Percentiles rank a stretch among this genome's conserved stretches.
Conservation (phyloP, 2,888 invertebrate genomes). For the Micropterix aruncella region DNA sequence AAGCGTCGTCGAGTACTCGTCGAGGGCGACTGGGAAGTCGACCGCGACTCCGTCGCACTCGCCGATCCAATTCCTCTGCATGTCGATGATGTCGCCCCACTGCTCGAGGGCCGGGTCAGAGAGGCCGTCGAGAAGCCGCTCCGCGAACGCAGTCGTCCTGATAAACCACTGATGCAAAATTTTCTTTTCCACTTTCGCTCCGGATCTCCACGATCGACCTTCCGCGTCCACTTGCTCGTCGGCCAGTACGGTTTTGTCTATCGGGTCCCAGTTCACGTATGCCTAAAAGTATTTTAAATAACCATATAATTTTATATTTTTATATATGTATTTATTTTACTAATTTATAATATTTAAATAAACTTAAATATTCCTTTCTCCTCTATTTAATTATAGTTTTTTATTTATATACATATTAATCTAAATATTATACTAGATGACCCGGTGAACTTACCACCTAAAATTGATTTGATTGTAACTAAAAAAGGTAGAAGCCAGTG, state of each 20-base stretch:
- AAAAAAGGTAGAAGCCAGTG: too few species aligned
- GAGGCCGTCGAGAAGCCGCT: constrained; percentile 56
- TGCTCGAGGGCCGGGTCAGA: constrained; percentile 52
- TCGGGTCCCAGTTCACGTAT: constrained; percentile 95
- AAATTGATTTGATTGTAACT: too few species aligned
- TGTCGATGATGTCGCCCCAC: constrained; percentile 73
- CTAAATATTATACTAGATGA: too few species aligned
- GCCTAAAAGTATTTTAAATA: constrained; percentile 35
- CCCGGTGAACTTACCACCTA: too few species aligned
- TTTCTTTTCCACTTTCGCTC: constrained; percentile 84
- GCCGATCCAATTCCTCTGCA: constrained; percentile 86
- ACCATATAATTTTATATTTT: too few species aligned
- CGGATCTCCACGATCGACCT: constrained; percentile 92
- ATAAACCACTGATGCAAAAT: constrained; percentile 91
- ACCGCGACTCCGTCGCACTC: constrained; percentile 62
- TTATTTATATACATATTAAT: too few species aligned
- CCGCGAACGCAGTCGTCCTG: constrained; percentile 71
- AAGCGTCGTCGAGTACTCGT: constrained; percentile 18
- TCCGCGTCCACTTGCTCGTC: constrained; percentile 93
- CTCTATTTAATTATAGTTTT: too few species aligned
- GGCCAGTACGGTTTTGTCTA: constrained; percentile 93
- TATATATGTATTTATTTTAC: too few species aligned
- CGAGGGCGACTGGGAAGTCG: constrained; percentile 2
- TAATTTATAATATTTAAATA: too few species aligned
- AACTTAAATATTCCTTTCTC: too few species aligned